Percentiles rank a stretch among this genome's conserved stretches.
Conservation (phyloP, 2,113 vertebrate genomes). For the Naja naja region DNA sequence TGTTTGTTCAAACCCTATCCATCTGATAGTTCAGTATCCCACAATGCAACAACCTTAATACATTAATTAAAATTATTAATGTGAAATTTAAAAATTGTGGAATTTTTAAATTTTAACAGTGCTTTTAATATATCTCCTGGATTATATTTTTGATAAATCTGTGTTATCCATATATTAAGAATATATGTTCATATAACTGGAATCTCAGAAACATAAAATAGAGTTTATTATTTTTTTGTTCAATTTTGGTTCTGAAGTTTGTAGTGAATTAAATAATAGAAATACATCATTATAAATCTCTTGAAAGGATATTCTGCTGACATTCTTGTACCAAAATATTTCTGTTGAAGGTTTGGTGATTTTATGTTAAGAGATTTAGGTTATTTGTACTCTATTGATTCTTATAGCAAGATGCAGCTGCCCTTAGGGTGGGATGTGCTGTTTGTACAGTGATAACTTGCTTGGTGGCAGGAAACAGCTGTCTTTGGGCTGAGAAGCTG, state of each 20-base stretch:
- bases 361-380: not conserved
- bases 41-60: not conserved
- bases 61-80: not conserved
- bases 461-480: not conserved
- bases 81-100: not conserved
- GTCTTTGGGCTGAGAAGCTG: not conserved
- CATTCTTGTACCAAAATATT: not conserved
- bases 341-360: not conserved
- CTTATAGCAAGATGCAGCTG: constrained; percentile 18
- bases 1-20: not conserved
- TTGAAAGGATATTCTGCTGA: not conserved
- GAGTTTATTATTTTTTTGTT: not conserved
- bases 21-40: not conserved
- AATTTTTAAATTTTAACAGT: not conserved
- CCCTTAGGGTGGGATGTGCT: not conserved
- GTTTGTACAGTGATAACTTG: not conserved
- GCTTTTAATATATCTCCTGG: not conserved
- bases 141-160: constrained; percentile 1
- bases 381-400: not conserved
- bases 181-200: not conserved
- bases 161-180: not conserved
- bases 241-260: not conserved
- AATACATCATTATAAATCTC: not conserved
- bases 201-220: not conserved
- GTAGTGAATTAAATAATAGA: not conserved